These are phyloP conservation scores for Oreochromis mossambicus DNA, from an alignment of 2,797 vertebrate species.

Conservation along the genomic window DNA sequence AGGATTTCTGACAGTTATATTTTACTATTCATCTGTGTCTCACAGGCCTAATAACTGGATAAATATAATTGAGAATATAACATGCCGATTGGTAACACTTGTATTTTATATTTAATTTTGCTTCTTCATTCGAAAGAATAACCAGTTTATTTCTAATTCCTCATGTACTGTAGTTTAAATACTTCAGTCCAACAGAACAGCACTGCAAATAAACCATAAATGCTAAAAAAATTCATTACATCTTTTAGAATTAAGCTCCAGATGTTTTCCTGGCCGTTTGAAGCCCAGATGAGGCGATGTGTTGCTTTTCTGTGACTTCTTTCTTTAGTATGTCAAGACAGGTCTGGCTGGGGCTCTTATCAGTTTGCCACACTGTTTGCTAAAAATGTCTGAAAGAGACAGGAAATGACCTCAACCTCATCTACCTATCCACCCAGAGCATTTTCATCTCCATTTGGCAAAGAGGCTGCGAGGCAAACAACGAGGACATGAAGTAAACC, in stretches of 20 bases:
- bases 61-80: not conserved
- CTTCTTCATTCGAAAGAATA: not conserved
- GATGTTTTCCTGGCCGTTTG: not conserved
- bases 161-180: not conserved
- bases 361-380: not conserved
- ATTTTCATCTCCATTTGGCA: not conserved
- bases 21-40: not conserved
- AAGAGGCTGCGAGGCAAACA: not conserved
- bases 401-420: slow-evolving; percentile 1
- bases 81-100: fast-evolving
- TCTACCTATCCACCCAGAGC: not conserved
- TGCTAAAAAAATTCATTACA: fast-evolving
- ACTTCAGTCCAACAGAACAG: not conserved
- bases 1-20: fast-evolving
- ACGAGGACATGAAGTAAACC: not conserved
- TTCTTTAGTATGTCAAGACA: not conserved
- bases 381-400: not conserved
- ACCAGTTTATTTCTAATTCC: not conserved
- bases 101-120: not conserved
- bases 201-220: not conserved
- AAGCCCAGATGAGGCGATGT: fast-evolving
- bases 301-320: not conserved
- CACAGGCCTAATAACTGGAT: not conserved
- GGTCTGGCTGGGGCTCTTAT: not conserved
- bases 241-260: not conserved